Evolutionary conservation across 2,797 vertebrate genomes (phyloP), one percentile per base, ranked within the genome.

Genomic region (Chaetodon trifasciatus): DNA sequence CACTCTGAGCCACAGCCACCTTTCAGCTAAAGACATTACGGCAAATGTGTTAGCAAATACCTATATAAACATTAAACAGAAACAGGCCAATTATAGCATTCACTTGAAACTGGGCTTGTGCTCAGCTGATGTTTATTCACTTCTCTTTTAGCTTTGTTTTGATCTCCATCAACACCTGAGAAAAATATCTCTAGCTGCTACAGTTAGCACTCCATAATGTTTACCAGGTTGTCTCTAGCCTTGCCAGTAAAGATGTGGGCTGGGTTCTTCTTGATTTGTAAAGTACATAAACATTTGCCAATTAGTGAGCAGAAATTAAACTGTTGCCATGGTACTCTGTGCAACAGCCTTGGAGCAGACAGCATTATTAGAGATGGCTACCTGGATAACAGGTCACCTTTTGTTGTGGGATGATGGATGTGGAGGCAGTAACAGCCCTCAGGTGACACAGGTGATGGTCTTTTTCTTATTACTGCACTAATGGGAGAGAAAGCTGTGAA

Each of bases 351-450:
- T 19, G 39, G 28, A 75, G 53, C 73, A 82, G 53, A 53, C 47
- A 9, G 69, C 47, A 7, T 56, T 75, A 72, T 70, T 70, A 53
- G 72, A 60, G 74, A 71, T 66, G 35, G 23, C 61, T 72, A 79
- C 58, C 35, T 44, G 42, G 70, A 49, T 77, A 78, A 75, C 10
- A 11, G 87, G 75, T 81, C 83, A 83, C 76, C 88, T 78, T 74
- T 84, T 74, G 47, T 85, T 86, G 74, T 74, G 23, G 39, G 39
- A 84, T 78, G 84, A 86, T 77, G 66, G 81, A 88, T 84, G 50
- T 81, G 70, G 62, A 73, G 81, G 75, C 19, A 15, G 63, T 65
- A 49, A 70, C 79, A 56, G 76, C 64, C 66, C 78, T 71, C 46
- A 47, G 79, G 81, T 66, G 75, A 85, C 80, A 61, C 57, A 77